Evolutionary conservation across 2,888 invertebrate species (phyloP), one percentile per base, ranked within the genome.

Genomic region (Gastrophysa polygoni): DNA sequence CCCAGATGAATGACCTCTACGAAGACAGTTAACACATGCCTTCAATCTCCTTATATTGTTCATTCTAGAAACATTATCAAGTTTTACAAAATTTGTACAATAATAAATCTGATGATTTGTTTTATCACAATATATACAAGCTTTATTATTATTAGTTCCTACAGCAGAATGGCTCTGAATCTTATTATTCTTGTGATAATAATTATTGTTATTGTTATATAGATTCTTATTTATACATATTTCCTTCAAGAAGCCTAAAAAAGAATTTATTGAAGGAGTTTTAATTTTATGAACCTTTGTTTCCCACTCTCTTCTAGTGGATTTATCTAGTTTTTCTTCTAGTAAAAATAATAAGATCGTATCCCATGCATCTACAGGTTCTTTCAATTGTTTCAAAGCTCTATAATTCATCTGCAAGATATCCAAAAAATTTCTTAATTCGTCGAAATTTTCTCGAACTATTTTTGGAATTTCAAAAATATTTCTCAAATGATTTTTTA

Each of bases 291-390:
- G 8, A 20, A 38, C 20, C 2, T 34, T 52, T 10, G 52, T 38
- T 52, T 52, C 52, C 52, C 52, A 52, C 11, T 52, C 52, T 18
- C 21, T 52, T 16, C 38, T 24, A 24, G 24, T 24, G 24, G 24
- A 24, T 24, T 24, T 24, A 24, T 24, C 24, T 24, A 24, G 24
- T 52, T 52, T 52, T 17, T 52, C 52, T 20, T 8, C 38, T 17
- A 52, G 18, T 52, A 52, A 20, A 52, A 38, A 52, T 32, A 52
- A 18, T 18, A 34, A 52, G n/a, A 52, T 34, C 5, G 18, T 52
- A 20, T 44, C 55, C 55, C 55, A 55, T 17, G 14, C n/a, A 28
- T 44, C 55, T 3, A 56, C 46, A n/a, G 56, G 46, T 56, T 46
- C 46, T 28, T 46, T 29, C 16, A 56, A 21, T 28, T 38, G 21